Conservation (phyloP, 2,888 invertebrate genomes). For the Euclidia mi region DNA sequence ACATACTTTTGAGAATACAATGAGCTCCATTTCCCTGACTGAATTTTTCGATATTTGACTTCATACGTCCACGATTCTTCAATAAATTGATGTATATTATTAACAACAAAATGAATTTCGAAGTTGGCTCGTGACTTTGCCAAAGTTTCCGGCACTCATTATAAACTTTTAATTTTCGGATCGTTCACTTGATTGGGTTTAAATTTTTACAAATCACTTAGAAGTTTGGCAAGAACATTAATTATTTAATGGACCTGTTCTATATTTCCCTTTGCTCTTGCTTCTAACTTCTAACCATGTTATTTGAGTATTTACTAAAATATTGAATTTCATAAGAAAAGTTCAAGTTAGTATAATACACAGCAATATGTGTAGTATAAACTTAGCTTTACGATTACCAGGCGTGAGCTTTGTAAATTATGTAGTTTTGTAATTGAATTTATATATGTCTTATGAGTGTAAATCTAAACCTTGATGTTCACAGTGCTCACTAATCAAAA, state of each 20-base stretch:
- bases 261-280: neutral
- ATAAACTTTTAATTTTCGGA: slow-evolving; percentile 11
- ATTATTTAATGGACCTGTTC: slow-evolving; percentile 7
- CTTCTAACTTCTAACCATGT: neutral
- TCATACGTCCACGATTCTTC: too few species aligned
- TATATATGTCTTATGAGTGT: too few species aligned
- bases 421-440: too few species aligned
- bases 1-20: too few species aligned
- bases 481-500: too few species aligned
- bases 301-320: neutral
- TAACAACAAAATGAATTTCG: neutral
- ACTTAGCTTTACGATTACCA: too few species aligned
- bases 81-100: slow-evolving; percentile 6
- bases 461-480: too few species aligned
- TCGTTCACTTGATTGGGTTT: slow-evolving; percentile 10
- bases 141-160: slow-evolving; percentile 1
- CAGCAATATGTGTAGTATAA: too few species aligned
- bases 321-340: neutral
- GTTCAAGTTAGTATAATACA: too few species aligned
- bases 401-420: too few species aligned
- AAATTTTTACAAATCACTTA: slow-evolving; percentile 11
- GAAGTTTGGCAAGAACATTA: slow-evolving; percentile 2
- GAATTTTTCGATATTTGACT: too few species aligned
- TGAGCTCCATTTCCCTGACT: too few species aligned
- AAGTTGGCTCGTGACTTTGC: slow-evolving; percentile 5